These are phyloP conservation scores for Microdon myrmicae DNA, from an alignment of 2,888 invertebrate species.

Conservation along the genomic window DNA sequence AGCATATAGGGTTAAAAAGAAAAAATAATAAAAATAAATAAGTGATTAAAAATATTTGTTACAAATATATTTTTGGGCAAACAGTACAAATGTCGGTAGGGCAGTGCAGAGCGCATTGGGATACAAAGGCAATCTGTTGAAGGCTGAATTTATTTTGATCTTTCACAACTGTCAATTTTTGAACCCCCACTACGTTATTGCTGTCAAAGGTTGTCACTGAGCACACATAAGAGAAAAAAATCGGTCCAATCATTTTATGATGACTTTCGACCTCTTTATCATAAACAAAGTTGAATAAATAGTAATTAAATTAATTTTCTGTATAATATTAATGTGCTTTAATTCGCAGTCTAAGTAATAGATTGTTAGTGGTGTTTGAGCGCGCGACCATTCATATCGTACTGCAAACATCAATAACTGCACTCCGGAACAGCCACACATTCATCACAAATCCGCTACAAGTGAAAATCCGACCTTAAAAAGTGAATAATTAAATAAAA, in stretches of 20 bases:
- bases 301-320: no score
- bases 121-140: no score
- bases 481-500: slow-evolving; percentile 41
- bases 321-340: no score
- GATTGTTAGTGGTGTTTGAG: slow-evolving; percentile 13
- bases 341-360: no score
- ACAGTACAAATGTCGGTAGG: no score
- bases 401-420: slow-evolving; percentile 26
- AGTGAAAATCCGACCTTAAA: slow-evolving; percentile 39
- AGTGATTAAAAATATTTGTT: no score
- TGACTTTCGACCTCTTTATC: slow-evolving; percentile 45
- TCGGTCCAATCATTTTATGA: slow-evolving; percentile 45
- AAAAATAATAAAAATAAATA: no score
- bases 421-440: slow-evolving; percentile 14
- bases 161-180: no score
- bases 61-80: no score
- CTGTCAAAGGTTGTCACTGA: slow-evolving; percentile 41
- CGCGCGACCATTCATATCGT: slow-evolving; percentile 33
- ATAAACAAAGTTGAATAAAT: slow-evolving; percentile 39
- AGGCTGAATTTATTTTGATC: no score
- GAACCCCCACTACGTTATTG: slow-evolving; percentile 28
- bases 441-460: slow-evolving; percentile 15
- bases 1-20: no score
- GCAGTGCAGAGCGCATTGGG: no score
- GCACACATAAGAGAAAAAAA: slow-evolving; percentile 32